A percentile compares a stretch with the other conserved stretches of the same genome.
phyloP scores from a whole-genome alignment of 2,113 vertebrate species.

The Lophius piscatorius region DNA sequence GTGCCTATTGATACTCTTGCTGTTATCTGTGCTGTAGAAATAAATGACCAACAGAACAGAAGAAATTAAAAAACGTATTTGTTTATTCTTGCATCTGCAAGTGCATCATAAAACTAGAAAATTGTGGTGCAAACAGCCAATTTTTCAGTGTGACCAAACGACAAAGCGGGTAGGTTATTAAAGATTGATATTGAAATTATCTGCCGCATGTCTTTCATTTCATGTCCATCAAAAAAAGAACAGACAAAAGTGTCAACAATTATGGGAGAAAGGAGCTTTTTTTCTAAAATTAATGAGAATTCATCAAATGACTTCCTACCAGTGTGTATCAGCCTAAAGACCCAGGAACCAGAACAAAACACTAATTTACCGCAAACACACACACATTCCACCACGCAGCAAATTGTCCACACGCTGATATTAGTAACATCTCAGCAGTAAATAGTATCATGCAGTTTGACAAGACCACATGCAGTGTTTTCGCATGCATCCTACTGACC shows the following conservation, averaged over 20 bases:
- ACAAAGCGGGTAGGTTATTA: conserved; percentile 10
- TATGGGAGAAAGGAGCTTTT: conserved; percentile 13
- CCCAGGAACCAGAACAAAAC: conserved; percentile 36
- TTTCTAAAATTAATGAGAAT: conserved; percentile 2
- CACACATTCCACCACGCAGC: not conserved
- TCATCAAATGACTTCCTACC: conserved; percentile 30
- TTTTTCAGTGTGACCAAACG: not conserved
- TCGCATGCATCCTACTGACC: not conserved
- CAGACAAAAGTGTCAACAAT: conserved; percentile 14
- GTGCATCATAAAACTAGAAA: conserved; percentile 4
- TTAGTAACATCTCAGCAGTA: not conserved
- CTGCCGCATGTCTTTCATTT: conserved; percentile 12
- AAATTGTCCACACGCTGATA: not conserved
- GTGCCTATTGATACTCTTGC: not conserved
- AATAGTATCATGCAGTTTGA: too few relatives aligned
- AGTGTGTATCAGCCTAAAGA: conserved; percentile 3
- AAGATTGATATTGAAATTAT: conserved; percentile 23
- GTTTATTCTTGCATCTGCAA: conserved; percentile 25
- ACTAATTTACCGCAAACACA: not conserved
- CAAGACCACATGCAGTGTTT: too few relatives aligned
- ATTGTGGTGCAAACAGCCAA: not conserved
- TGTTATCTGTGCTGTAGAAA: conserved; percentile 38
- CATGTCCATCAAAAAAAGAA: conserved; percentile 19
- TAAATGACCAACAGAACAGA: conserved; percentile 30
- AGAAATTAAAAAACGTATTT: conserved; percentile 18